Evolutionary conservation across 1,140 invertebrate species (phyloP), one percentile per base, ranked within the genome.

Genomic region (Brachionus asplanchnoidis): DNA sequence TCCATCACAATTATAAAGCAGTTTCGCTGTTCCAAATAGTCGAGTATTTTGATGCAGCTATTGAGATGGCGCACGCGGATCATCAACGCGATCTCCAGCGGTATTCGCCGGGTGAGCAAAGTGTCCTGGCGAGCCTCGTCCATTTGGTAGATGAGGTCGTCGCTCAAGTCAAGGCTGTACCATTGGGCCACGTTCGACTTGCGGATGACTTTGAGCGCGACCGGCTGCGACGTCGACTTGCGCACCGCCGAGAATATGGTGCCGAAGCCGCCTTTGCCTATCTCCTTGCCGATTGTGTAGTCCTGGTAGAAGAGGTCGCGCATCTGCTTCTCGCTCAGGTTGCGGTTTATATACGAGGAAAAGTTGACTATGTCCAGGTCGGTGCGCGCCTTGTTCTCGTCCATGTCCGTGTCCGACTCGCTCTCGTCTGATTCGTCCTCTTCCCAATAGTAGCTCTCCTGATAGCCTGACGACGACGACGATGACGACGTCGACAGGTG

Each of bases 231-330:
- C 87, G 93, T 92, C 50, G 88, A 87, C 56, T 90, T 88, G 85
- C 92, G 87, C 60, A 88, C 88, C 53, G 92, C 93, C 83, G 91
- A 88, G 87, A 92, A 93, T 70, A 93, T 93, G 17, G 91, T 92
- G 8, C 93, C 93, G 88, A 93, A 93, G 9, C 93, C 93, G 65
- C 92, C 92, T 86, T 92, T 91, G 36, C 93, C 93, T 36, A 93
- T 77, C 32, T 85, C 66, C 26, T 82, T 68, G 23, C 79, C 79
- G 23, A 82, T 65, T 26, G 32, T 65, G n/a, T 65, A 82, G 42
- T 77, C 73, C 17, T 77, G 42, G 26, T 77, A 77, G 73, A 77
- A 77, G 6, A 77, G 20, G 42, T 77, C 73, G 26, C 73, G 73
- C 11, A 28, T 50, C 50, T 77, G 73, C 26, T 50, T 77, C 46